Evolutionary conservation across 2,113 vertebrate species (phyloP).

Genomic region (Meriones unguiculatus): DNA sequence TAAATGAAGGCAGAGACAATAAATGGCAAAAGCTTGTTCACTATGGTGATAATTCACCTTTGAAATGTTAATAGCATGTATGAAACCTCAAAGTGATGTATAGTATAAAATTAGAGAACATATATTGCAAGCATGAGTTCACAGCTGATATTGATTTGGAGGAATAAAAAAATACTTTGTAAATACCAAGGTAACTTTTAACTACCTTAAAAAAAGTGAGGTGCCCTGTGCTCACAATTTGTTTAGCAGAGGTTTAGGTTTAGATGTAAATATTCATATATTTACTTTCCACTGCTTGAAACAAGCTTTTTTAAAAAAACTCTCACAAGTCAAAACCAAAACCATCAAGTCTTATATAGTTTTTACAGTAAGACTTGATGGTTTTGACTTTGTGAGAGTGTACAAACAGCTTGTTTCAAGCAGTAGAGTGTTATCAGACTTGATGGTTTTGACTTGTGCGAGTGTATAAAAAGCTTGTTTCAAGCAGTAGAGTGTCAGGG

Average conservation of each 20-base stretch:
- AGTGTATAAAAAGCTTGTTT: neutral
- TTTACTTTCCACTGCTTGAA: no score
- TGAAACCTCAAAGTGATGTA: slow-evolving; percentile 23
- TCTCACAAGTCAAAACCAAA: no score
- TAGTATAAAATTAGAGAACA: neutral
- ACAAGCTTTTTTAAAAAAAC: no score
- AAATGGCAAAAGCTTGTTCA: neutral
- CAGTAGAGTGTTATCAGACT: neutral
- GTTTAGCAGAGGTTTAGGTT: slow-evolving; percentile 17
- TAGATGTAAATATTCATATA: neutral
- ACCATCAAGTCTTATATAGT: no score
- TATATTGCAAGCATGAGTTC: slow-evolving; percentile 1
- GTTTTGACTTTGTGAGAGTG: neutral
- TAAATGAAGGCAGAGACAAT: neutral
- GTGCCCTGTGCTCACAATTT: neutral
- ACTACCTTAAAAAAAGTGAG: neutral
- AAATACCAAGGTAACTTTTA: slow-evolving; percentile 15
- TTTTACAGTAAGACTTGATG: neutral
- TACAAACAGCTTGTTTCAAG: neutral
- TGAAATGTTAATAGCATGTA: neutral
- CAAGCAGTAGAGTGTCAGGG: neutral
- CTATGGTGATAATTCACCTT: neutral
- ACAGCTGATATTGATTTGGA: neutral
- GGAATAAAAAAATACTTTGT: slow-evolving; percentile 39
- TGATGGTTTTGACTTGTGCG: neutral